These are phyloP conservation scores for Limnephilus marmoratus DNA, from an alignment of 2,888 invertebrate species.

Conservation along the genomic window DNA sequence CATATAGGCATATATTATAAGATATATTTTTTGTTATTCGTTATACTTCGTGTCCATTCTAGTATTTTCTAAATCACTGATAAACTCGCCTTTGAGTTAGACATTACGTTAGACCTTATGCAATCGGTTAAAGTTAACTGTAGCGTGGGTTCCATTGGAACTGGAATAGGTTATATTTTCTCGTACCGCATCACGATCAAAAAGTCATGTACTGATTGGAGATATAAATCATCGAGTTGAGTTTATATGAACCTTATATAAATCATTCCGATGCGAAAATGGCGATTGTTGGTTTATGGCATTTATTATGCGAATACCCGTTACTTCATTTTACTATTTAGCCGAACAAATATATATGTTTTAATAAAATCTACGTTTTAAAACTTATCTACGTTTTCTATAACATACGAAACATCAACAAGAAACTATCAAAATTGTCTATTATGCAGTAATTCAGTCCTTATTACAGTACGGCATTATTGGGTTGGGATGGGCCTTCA, in stretches of 20 bases:
- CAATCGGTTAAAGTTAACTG: constrained; percentile 29
- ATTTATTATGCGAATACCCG: neutral
- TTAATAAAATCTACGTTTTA: no score
- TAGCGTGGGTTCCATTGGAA: constrained; percentile 17
- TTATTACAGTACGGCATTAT: no score
- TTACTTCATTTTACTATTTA: neutral
- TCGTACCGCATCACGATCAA: constrained; percentile 17
- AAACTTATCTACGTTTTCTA: no score
- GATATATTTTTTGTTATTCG: neutral
- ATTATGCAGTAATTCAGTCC: no score
- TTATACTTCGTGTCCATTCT: neutral
- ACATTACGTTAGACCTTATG: constrained; percentile 17
- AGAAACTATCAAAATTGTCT: no score
- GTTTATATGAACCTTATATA: neutral
- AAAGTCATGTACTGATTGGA: neutral
- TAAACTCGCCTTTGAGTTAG: neutral
- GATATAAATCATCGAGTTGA: constrained; percentile 11
- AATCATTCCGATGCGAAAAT: neutral
- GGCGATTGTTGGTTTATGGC: neutral
- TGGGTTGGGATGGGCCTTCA: no score
- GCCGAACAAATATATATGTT: no score
- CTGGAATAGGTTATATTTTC: neutral
- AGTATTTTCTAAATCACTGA: neutral
- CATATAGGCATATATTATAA: neutral
- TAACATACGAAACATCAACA: no score